Evolutionary conservation across 2,113 vertebrate species (phyloP).

Genomic region (Lophochroa leadbeateri): DNA sequence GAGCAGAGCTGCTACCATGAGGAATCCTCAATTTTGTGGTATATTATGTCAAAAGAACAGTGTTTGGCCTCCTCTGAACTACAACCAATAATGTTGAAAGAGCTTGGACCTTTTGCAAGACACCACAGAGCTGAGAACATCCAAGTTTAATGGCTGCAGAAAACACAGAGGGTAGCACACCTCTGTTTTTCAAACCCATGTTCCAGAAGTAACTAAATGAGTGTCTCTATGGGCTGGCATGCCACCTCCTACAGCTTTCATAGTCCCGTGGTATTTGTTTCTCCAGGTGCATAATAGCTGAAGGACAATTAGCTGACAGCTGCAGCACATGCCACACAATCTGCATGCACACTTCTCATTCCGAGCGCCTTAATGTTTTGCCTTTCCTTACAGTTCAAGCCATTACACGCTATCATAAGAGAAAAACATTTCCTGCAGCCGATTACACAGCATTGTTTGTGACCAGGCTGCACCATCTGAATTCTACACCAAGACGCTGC

Average conservation of each 20-base stretch:
- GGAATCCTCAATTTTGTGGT: not conserved
- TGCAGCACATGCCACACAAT: not conserved
- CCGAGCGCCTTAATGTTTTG: not conserved
- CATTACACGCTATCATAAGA: not conserved
- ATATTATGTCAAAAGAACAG: not conserved
- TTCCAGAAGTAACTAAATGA: not conserved
- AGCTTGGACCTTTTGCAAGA: not conserved
- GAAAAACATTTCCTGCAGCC: conserved; percentile 61
- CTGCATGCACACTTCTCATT: conserved; percentile 8
- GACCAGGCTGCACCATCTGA: not conserved
- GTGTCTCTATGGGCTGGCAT: not conserved
- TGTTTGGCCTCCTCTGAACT: not conserved
- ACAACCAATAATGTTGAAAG: not conserved
- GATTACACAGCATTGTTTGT: not conserved
- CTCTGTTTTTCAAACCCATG: not conserved
- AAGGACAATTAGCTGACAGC: not conserved
- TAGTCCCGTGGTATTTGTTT: not conserved
- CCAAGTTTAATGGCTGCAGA: not conserved
- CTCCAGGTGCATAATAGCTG: not conserved
- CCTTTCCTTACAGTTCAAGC: not conserved
- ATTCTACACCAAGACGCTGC: not conserved
- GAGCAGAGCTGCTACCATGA: no score
- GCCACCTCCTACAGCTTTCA: not conserved
- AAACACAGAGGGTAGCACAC: not conserved
- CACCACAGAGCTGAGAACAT: not conserved